Evolutionary conservation across 2,113 vertebrate species (phyloP).

Genomic region (Neofelis nebulosa): DNA sequence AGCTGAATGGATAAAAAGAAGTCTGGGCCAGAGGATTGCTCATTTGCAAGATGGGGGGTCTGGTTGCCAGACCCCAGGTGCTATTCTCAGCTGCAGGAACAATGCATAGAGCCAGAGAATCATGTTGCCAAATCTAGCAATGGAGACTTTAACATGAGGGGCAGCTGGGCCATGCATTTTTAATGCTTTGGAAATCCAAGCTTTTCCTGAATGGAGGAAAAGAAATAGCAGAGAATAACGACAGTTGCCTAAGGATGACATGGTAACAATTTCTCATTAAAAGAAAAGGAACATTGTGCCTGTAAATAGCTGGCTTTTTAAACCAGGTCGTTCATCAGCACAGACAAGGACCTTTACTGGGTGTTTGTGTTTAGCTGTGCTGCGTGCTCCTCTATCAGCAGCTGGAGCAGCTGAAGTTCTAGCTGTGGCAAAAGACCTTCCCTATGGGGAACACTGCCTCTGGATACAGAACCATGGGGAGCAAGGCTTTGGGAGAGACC

Average conservation of each 20-base stretch:
- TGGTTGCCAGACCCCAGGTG: background rate
- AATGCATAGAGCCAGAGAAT: background rate
- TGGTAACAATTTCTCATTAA: background rate
- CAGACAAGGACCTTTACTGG: background rate
- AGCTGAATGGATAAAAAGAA: background rate
- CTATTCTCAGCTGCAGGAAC: background rate
- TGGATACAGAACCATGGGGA: background rate
- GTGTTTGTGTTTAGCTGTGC: background rate
- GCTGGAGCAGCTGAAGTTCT: background rate
- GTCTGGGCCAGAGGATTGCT: background rate
- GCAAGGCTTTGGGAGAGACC: background rate
- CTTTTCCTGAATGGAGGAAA: background rate
- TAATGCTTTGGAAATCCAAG: background rate
- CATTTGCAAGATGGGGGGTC: background rate
- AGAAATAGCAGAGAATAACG: background rate
- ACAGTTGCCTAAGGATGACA: background rate
- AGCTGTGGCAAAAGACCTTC: background rate
- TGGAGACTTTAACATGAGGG: background rate
- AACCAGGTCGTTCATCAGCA: background rate
- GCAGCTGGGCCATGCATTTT: background rate
- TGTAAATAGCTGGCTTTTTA: background rate
- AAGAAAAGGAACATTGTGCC: background rate
- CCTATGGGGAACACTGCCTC: background rate
- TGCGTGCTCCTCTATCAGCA: background rate
- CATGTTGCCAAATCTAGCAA: rapidly evolving